Evolutionary conservation across 2,888 invertebrate species (phyloP).

Genomic region (Acholoe squamosa): DNA sequence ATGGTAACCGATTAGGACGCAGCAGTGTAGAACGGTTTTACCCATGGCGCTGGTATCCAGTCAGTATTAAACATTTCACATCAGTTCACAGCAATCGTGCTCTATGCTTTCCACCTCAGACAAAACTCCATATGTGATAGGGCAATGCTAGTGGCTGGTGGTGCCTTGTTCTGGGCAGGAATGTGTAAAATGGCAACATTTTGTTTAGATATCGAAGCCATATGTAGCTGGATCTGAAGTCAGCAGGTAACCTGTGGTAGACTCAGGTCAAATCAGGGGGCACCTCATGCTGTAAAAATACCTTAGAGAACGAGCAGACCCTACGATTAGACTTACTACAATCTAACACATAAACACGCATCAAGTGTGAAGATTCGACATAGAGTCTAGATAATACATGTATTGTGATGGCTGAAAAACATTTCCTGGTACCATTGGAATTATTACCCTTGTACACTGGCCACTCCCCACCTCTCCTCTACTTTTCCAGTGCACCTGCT

Average conservation of each 20-base stretch:
- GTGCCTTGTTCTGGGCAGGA: neutral
- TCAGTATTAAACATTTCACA: conserved; percentile 24
- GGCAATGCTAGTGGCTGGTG: neutral
- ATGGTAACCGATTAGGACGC: conserved; percentile 11
- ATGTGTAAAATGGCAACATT: conserved; percentile 49
- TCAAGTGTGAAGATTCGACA: no score
- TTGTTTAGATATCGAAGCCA: conserved; percentile 40
- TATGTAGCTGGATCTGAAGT: conserved; percentile 40
- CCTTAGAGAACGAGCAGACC: neutral
- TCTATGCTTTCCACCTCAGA: neutral
- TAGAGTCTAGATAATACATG: no score
- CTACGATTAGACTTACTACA: neutral
- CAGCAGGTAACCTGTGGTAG: conserved; percentile 21
- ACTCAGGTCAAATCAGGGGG: no score
- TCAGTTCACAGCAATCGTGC: neutral
- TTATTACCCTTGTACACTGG: no score
- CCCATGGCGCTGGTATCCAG: neutral
- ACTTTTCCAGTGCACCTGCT: no score
- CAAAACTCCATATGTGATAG: neutral
- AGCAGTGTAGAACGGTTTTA: neutral
- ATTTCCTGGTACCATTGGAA: no score
- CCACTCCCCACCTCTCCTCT: no score
- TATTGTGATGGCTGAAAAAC: no score
- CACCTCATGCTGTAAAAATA: no score
- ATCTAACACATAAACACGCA: no score